Conservation (phyloP, 37 sponge, comb jelly and placozoan species). For the Chondrosia reniformis region DNA sequence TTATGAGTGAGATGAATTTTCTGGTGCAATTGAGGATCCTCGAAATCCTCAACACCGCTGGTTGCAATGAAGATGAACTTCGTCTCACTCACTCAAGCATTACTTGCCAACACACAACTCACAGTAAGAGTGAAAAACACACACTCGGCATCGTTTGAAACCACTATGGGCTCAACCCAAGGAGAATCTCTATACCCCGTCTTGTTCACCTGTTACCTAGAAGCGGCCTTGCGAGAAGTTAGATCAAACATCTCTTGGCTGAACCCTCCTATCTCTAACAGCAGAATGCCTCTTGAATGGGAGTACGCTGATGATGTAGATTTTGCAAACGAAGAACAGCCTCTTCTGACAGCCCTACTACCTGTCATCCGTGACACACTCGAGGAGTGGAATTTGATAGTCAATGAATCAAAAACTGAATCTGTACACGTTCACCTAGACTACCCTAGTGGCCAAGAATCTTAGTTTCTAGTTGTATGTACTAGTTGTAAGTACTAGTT, state of each 20-base stretch:
- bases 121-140: constrained; percentile 1
- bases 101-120: background rate
- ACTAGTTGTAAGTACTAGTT: too few relatives aligned
- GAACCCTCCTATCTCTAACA: constrained; percentile 14
- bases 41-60: constrained; percentile 9
- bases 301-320: constrained; percentile 45
- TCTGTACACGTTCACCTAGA: constrained; percentile 13
- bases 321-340: constrained; percentile 10
- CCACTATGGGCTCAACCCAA: constrained; percentile 21
- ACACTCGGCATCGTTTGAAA: background rate
- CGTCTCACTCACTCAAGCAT: background rate
- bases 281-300: constrained; percentile 17
- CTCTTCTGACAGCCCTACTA: background rate
- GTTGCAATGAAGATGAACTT: constrained; percentile 29
- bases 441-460: too few relatives aligned
- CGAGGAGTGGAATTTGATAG: constrained; percentile 11
- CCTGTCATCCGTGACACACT: background rate
- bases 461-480: too few relatives aligned
- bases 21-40: constrained; percentile 19
- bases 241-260: background rate
- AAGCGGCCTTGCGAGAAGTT: constrained; percentile 15
- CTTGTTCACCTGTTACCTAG: constrained; percentile 27
- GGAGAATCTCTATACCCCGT: constrained; percentile 21
- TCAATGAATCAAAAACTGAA: constrained; percentile 28
- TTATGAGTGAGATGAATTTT: constrained; percentile 18